Base-by-base conservation (phyloP, 2,797 vertebrate species). In the Eulemur mongoz region DNA sequence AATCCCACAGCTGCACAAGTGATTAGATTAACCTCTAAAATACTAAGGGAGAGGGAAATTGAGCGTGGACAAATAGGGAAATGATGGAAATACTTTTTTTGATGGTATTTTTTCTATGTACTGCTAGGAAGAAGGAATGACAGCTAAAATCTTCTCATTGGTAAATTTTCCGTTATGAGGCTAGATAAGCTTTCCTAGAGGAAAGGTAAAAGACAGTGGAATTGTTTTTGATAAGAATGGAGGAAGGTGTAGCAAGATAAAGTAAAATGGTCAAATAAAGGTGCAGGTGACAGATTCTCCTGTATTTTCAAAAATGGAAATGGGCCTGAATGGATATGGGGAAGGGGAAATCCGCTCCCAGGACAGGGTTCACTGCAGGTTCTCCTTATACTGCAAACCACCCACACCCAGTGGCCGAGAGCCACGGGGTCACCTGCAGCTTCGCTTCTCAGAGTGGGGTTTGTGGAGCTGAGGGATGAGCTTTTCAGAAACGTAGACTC, bases 191-290 rank as follows among this genome's bases (percentile, higher is more conserved):
- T 88, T 92, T 93, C 30, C 73, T 85, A 43, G 81, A 80, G 48
- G 79, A 95, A 88, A 86, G 30, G 14, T 38, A n/a, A 90, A 95
- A 75, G 79, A 95, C 81, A 59, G 17, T 65, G 7, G 6, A 75
- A 88, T 78, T 69, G 22, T 43, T 82, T 82, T 76, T 89, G 59
- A 20, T 14, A 93, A 94, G 45, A 54, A 69, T 81, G 15, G 75
- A 63, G 40, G 63, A 88, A 69, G 22, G 40, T 65, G 2, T 75
- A 48, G 23, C 6, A 70, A 61, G n/a, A 38, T 81, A 10, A 87
- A 87, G 90, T 89, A 76, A 95, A 95, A 72, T 78, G 70, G 78
- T 65, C 67, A 40, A 91, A 83, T 67, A 69, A 81, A 92, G 30
- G 52, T 72, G 4, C 23, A 63, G 18, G 54, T 59, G 52, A 88